Evolutionary conservation across 2,797 vertebrate genomes (phyloP), one percentile per base, ranked within the genome.

Genomic region (Phataginus tetradactyla): DNA sequence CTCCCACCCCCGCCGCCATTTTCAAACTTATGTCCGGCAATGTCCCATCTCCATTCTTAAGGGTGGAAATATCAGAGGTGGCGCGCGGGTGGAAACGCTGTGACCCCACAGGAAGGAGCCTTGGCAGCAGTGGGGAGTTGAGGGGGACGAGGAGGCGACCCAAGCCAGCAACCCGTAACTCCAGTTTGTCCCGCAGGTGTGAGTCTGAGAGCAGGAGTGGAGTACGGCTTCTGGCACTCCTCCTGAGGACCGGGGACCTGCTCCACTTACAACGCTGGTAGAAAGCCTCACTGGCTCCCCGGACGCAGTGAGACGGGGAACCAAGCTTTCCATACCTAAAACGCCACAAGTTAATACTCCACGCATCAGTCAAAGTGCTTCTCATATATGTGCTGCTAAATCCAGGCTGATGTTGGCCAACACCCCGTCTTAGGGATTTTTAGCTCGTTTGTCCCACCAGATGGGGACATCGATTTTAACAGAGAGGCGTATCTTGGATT

Each of bases 71-170:
- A 81, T 53, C 89, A 2, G 29, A 87, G 59, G 68, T 89, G 69
- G 32, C 17, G 0, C 0, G 1, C 0, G 0, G 20, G 64, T 69
- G 12, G 57, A 53, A 66, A 37, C 3, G 0, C 59, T 64, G 32
- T 79, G 81, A 59, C 27, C 63, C 0, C 32, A 18, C 0, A 3
- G 7, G 4, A 57, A 84, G 53, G 4, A 75, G 29, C 14, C 39
- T 53, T 39, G 5, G 37, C 59, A 17, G 39, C 45, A 23, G 32
- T 3, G 0, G 1, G 5, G 21, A 55, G 10, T 14, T 4, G 42
- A 42, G 5, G 14, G 7, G 4, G 21, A 13, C 25, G 4, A 29
- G 18, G 12, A 57, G 9, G 21, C 1, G 5, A 4, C 3, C 12
- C 45, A 9, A 81, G 39, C 32, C 55, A 51, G 49, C 39, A 66